Conservation (phyloP, 2,797 vertebrate species). For the Lutjanus campechanus region DNA sequence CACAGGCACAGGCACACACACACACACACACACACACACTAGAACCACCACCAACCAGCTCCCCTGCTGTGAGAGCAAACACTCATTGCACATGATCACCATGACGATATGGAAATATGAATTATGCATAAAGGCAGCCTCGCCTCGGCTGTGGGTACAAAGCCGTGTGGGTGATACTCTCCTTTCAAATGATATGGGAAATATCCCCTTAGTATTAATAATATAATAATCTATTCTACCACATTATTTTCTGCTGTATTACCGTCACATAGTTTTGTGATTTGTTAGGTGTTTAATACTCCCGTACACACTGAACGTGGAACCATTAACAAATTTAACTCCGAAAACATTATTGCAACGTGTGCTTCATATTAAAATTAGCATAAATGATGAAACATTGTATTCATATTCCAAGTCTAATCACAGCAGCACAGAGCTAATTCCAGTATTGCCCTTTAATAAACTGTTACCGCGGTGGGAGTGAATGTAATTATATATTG, state of each 20-base stretch:
- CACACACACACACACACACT: slow-evolving; percentile 37
- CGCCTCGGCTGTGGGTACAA: slow-evolving; percentile 78
- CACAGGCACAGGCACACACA: slow-evolving; percentile 32
- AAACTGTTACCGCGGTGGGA: slow-evolving; percentile 39
- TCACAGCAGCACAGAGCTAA: slow-evolving; percentile 42
- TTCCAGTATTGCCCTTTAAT: slow-evolving; percentile 45
- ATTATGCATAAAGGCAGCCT: slow-evolving; percentile 82
- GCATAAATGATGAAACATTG: slow-evolving; percentile 51
- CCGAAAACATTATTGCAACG: slow-evolving; percentile 34
- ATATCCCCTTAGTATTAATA: slow-evolving; percentile 81
- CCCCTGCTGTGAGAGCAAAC: slow-evolving; percentile 80
- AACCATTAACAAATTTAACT: slow-evolving; percentile 45
- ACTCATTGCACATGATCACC: slow-evolving; percentile 81
- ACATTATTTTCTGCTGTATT: slow-evolving; percentile 53
- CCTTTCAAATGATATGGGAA: slow-evolving; percentile 75
- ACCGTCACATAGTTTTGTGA: slow-evolving; percentile 39
- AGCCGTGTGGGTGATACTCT: slow-evolving; percentile 78
- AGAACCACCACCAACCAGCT: slow-evolving; percentile 55
- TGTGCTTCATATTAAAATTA: slow-evolving; percentile 42
- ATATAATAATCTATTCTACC: slow-evolving; percentile 73
- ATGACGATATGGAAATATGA: slow-evolving; percentile 84
- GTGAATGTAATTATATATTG: slow-evolving; percentile 65
- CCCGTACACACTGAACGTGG: not conserved
- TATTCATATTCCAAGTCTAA: slow-evolving; percentile 45
- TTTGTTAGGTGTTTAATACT: slow-evolving; percentile 46